Percentiles rank a stretch among this genome's conserved stretches.
Conservation (phyloP, 2,113 vertebrate species). For the Muntiacus reevesi region DNA sequence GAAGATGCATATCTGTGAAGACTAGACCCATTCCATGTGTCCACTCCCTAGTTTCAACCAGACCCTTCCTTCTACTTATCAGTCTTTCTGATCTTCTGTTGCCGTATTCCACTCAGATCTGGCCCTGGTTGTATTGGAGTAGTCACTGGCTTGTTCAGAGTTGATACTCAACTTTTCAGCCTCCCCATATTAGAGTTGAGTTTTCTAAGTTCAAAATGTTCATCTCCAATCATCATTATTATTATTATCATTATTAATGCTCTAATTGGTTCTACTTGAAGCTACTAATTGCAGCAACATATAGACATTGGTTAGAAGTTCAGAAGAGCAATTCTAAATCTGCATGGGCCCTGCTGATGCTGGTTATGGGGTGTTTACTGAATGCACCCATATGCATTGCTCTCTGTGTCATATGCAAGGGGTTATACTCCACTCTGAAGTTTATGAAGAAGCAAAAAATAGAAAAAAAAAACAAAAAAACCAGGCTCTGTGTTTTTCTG, state of each 20-base stretch:
- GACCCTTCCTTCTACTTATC: neutral
- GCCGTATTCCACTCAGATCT: accelerated
- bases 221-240: neutral
- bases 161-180: neutral
- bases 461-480: neutral
- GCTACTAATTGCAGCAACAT: neutral
- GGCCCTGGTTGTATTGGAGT: neutral
- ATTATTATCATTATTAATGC: neutral
- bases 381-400: neutral
- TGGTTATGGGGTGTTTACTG: neutral
- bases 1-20: neutral
- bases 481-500: neutral
- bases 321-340: neutral
- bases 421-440: neutral
- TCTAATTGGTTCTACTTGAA: neutral
- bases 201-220: neutral
- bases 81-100: neutral
- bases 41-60: neutral
- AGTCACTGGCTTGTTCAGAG: neutral
- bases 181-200: neutral
- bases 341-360: neutral
- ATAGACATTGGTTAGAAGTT: neutral
- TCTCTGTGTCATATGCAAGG: neutral
- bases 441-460: neutral
- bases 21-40: neutral